A percentile compares a stretch with the other conserved stretches of the same genome.
phyloP scores from a whole-genome alignment of 2,888 invertebrate species.

The Eulithis testata region DNA sequence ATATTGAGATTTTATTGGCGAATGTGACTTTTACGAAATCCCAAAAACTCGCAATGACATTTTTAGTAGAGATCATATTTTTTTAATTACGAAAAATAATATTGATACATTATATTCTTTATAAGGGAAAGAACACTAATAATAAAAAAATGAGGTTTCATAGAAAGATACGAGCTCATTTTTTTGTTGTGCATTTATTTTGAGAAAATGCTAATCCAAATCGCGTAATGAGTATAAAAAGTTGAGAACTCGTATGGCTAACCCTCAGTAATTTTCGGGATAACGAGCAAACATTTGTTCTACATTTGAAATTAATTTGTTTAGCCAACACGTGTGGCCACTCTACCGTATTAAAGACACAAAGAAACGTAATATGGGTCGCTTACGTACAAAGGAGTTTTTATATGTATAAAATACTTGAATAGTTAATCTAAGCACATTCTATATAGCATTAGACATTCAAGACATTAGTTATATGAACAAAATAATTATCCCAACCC shows the following conservation, averaged over 20 bases:
- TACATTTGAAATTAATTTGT: constrained; percentile 72
- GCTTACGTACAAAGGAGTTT: constrained; percentile 60
- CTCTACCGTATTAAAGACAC: constrained; percentile 57
- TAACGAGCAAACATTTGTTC: constrained; percentile 71
- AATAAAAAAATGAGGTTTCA: too few species aligned
- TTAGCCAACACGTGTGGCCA: constrained; percentile 57
- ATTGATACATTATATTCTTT: too few species aligned
- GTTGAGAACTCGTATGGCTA: constrained; percentile 26
- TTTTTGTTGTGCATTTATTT: constrained; percentile 1
- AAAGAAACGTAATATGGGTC: constrained; percentile 70
- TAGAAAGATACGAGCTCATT: background rate
- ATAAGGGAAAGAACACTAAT: too few species aligned
- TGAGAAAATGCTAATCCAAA: constrained; percentile 2
- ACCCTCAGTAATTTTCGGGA: constrained; percentile 46
- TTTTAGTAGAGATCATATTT: too few species aligned
- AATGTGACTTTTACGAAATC: background rate
- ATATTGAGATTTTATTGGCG: too few species aligned
- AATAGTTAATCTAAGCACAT: constrained; percentile 51
- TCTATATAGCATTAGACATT: too few species aligned
- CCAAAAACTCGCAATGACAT: background rate
- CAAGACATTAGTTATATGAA: too few species aligned
- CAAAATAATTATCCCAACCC: too few species aligned
- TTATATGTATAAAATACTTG: constrained; percentile 64
- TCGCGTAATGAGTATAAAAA: constrained; percentile 26
- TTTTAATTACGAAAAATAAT: too few species aligned